phyloP scores from a whole-genome alignment of 2,113 vertebrate genomes.

The Trochalopteron elliotii region DNA sequence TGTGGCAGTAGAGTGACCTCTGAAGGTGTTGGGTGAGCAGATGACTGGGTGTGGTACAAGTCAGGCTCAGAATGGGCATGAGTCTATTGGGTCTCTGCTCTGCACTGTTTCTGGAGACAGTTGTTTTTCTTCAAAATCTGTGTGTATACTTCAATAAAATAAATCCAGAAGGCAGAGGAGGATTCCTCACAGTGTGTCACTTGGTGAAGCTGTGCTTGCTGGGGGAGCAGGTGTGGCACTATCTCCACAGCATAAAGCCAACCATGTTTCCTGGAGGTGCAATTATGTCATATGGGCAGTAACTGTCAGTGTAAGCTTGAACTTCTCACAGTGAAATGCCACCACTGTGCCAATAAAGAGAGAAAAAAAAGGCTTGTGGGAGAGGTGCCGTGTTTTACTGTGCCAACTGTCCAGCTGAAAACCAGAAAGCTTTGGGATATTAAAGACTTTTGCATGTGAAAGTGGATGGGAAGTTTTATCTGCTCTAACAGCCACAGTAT shows the following conservation, averaged over 20 bases:
- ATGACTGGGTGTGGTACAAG: not conserved
- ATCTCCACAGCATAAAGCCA: fast-evolving
- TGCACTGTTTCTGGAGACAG: not conserved
- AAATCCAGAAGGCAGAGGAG: not conserved
- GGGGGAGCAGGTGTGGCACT: not conserved
- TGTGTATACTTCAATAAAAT: not conserved
- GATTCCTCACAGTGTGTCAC: not conserved
- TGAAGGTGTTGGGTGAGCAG: not conserved
- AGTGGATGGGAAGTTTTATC: not conserved
- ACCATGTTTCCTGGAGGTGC: not conserved
- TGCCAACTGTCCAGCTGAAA: not conserved
- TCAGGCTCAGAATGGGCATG: not conserved
- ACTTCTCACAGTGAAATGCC: not conserved
- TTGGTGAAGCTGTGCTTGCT: not conserved
- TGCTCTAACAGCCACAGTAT: not conserved
- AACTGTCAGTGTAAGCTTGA: not conserved
- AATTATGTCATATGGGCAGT: not conserved
- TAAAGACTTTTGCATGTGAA: fast-evolving
- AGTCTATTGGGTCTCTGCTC: not conserved
- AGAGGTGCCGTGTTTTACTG: not conserved
- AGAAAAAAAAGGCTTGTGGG: not conserved
- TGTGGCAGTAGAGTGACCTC: not conserved
- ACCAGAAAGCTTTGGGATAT: not conserved
- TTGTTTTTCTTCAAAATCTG: not conserved
- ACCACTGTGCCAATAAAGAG: not conserved